Conservation (phyloP, 1,140 invertebrate genomes). For the Lordiphosa stackelbergi region DNA sequence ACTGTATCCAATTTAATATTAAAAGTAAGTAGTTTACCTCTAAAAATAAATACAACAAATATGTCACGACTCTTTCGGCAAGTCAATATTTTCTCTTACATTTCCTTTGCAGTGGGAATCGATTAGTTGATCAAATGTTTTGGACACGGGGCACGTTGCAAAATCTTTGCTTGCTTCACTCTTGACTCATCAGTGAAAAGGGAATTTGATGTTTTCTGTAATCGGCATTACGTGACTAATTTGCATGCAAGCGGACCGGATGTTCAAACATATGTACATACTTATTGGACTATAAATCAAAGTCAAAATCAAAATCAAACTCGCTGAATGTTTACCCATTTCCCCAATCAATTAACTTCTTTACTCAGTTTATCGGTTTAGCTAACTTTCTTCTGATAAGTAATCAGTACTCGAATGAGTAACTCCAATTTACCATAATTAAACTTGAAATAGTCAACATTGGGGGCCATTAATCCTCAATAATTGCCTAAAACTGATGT, state of each 20-base stretch:
- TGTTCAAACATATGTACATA: slow-evolving; percentile 7
- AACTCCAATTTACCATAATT: slow-evolving; percentile 53
- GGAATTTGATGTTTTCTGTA: slow-evolving; percentile 45
- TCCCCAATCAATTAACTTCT: background rate
- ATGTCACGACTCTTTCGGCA: no score
- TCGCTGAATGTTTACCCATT: background rate
- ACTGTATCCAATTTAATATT: no score
- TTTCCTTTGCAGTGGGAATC: slow-evolving; percentile 1
- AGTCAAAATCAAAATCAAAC: slow-evolving; percentile 10
- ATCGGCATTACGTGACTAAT: slow-evolving; percentile 71
- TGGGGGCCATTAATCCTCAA: slow-evolving; percentile 61
- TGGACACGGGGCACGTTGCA: slow-evolving; percentile 33
- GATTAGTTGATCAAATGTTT: slow-evolving; percentile 21
- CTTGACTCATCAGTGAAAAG: slow-evolving; percentile 50
- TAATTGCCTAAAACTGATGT: slow-evolving; percentile 72
- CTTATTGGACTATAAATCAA: slow-evolving; percentile 37
- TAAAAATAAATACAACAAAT: background rate
- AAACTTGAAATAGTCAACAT: slow-evolving; percentile 44
- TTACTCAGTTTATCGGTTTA: slow-evolving; percentile 42
- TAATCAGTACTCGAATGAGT: slow-evolving; percentile 11
- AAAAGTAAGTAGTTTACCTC: no score
- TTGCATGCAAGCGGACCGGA: slow-evolving; percentile 24
- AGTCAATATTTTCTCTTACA: slow-evolving; percentile 1
- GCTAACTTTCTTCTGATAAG: slow-evolving; percentile 33
- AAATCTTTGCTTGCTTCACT: slow-evolving; percentile 13